Percentiles rank a stretch among this genome's conserved stretches.
Conservation (phyloP, 2,797 vertebrate species). For the Oreochromis grahami region DNA sequence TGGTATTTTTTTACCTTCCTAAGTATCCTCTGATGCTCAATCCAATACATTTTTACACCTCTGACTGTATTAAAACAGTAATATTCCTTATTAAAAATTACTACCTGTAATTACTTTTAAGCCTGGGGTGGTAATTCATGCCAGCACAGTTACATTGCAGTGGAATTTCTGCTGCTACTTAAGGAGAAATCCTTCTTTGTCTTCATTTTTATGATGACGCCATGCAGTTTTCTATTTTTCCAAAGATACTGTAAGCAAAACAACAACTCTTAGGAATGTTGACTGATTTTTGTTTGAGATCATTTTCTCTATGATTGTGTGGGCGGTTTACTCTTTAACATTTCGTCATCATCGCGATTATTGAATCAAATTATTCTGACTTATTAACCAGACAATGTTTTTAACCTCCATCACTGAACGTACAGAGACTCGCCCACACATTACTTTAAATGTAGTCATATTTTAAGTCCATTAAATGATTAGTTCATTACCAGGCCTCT, state of each 20-base stretch:
- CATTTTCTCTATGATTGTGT: fast-evolving
- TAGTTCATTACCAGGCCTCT: too few relatives aligned
- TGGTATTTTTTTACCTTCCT: not conserved
- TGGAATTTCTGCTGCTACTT: not conserved
- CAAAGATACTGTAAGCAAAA: not conserved
- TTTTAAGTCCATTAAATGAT: not conserved
- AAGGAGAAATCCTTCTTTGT: not conserved
- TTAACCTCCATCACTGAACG: not conserved
- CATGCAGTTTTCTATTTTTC: not conserved
- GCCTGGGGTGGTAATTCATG: not conserved
- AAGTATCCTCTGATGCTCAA: not conserved
- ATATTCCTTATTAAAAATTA: not conserved
- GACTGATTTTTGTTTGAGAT: not conserved
- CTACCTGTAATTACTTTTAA: not conserved
- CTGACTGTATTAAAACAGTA: not conserved
- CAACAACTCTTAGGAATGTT: not conserved
- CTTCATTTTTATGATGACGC: not conserved
- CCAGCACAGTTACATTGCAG: not conserved
- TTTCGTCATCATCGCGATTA: fast-evolving
- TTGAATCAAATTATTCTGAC: not conserved
- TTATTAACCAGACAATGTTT: not conserved
- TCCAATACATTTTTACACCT: not conserved
- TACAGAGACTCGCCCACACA: not conserved
- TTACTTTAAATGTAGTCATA: not conserved
- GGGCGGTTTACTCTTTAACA: not conserved